Conservation (phyloP, 2,888 invertebrate genomes). For the Agrotis segetum region DNA sequence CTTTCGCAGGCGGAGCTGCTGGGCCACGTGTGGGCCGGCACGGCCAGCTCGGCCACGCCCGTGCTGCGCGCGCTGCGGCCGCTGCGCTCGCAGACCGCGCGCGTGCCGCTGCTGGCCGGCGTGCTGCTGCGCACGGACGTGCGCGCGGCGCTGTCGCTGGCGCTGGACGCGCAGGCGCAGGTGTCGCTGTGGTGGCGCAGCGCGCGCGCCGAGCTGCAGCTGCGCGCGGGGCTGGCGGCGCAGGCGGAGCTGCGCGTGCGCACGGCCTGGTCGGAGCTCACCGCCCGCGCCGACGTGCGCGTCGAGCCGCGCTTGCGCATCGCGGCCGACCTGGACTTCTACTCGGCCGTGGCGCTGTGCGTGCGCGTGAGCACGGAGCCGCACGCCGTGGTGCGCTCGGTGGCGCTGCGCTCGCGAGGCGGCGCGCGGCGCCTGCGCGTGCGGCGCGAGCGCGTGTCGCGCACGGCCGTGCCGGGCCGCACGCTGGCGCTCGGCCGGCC, state of each 20-base stretch:
- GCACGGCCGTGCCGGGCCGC: slow-evolving; percentile 75
- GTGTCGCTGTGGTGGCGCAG: slow-evolving; percentile 63
- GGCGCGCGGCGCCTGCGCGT: slow-evolving; percentile 54
- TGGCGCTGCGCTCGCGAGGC: slow-evolving; percentile 9
- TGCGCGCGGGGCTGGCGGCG: slow-evolving; percentile 59
- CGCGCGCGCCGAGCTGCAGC: slow-evolving; percentile 57
- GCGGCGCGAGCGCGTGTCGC: slow-evolving; percentile 61
- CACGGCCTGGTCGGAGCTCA: slow-evolving; percentile 65
- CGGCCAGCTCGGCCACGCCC: slow-evolving; percentile 76
- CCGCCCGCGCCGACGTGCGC: slow-evolving; percentile 39
- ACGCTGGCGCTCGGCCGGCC: slow-evolving; percentile 77
- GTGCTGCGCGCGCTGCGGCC: slow-evolving; percentile 74
- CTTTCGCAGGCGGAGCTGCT: slow-evolving; percentile 77
- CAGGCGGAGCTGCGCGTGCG: slow-evolving; percentile 61
- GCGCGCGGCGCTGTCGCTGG: slow-evolving; percentile 57
- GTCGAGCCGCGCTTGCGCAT: slow-evolving; percentile 62
- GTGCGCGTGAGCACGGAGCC: slow-evolving; percentile 72
- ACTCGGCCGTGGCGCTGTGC: slow-evolving; percentile 78
- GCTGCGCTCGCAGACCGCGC: slow-evolving; percentile 31
- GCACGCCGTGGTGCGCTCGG: slow-evolving; percentile 42
- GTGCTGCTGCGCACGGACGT: slow-evolving; percentile 37
- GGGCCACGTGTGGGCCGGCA: slow-evolving; percentile 83
- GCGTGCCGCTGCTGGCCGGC: slow-evolving; percentile 59
- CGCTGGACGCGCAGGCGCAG: slow-evolving; percentile 61
- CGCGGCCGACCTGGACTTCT: slow-evolving; percentile 81